A percentile compares a stretch with the other conserved stretches of the same genome.
Conservation (phyloP, 1,140 invertebrate species). For the Ctenoplectra terminalis region DNA sequence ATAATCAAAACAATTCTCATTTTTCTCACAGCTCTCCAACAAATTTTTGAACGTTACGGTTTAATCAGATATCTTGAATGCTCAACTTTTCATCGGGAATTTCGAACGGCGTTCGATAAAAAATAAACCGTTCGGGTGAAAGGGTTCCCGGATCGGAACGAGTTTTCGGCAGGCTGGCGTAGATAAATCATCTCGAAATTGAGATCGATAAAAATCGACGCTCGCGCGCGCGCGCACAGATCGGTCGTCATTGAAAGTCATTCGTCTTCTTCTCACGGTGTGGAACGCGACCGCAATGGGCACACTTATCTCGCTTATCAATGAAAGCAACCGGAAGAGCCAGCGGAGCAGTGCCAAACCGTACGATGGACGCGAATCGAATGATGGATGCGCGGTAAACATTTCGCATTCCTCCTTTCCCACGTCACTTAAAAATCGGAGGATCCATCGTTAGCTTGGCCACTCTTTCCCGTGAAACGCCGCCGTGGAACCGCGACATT, state of each 20-base stretch:
- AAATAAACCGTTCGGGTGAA: background rate
- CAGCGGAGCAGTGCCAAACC: conserved; percentile 62
- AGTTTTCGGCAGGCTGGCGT: background rate
- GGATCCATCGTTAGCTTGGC: conserved; percentile 28
- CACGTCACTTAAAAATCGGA: conserved; percentile 68
- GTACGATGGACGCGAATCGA: conserved; percentile 67
- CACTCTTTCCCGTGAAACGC: background rate
- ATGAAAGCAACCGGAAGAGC: conserved; percentile 66
- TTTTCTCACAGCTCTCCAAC: background rate
- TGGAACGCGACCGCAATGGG: conserved; percentile 38
- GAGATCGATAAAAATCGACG: conserved; percentile 40
- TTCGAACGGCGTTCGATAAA: background rate
- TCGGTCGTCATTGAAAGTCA: conserved; percentile 59
- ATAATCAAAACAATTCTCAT: background rate
- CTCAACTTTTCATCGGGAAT: background rate
- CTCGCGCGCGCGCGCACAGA: conserved; percentile 41
- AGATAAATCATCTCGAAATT: conserved; percentile 41
- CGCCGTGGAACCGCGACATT: conserved; percentile 36
- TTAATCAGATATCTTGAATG: background rate
- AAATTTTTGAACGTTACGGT: background rate
- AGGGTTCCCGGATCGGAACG: background rate
- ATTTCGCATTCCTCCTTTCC: conserved; percentile 65
- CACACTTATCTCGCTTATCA: conserved; percentile 70
- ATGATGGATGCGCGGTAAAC: conserved; percentile 68
- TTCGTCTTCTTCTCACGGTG: conserved; percentile 60